phyloP scores from a whole-genome alignment of 64 coral and sea anemone species.

The Pocillopora verrucosa region DNA sequence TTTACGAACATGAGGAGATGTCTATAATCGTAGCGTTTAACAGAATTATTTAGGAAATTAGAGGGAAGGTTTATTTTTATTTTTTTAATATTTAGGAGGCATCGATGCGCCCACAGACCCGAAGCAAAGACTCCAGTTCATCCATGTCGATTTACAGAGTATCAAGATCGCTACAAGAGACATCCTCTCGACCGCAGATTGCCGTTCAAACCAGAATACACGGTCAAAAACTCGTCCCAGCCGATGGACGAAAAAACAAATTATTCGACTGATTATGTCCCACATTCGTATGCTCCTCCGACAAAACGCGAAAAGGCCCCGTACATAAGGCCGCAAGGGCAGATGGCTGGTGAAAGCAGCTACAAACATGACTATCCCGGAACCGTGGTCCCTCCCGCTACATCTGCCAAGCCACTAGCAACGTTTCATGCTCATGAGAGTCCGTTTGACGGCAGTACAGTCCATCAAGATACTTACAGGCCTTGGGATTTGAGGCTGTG shows the following conservation, averaged over 20 bases:
- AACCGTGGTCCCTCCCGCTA: constrained; percentile 64
- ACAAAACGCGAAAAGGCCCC: constrained; percentile 74
- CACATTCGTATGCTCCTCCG: constrained; percentile 67
- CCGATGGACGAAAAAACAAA: constrained; percentile 90
- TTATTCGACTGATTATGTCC: constrained; percentile 79
- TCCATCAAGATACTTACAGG: constrained; percentile 89
- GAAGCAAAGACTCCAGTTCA: constrained; percentile 51
- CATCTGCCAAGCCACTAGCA: constrained; percentile 74
- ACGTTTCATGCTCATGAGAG: constrained; percentile 62
- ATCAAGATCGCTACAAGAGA: constrained; percentile 88
- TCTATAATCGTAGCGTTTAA: background rate
- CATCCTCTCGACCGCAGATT: constrained; percentile 59
- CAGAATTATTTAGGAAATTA: background rate
- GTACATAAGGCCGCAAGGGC: constrained; percentile 81
- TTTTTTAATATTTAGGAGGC: constrained; percentile 68
- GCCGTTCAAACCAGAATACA: constrained; percentile 85
- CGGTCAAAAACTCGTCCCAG: constrained; percentile 68
- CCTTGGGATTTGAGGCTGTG: constrained; percentile 81
- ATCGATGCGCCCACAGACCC: constrained; percentile 94
- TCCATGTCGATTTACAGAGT: constrained; percentile 89
- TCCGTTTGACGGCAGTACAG: constrained; percentile 83
- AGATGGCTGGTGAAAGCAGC: constrained; percentile 73
- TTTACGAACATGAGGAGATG: constrained; percentile 6
- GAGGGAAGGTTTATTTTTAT: background rate
- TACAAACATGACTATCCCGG: constrained; percentile 91